Conservation (phyloP, 2,113 vertebrate genomes). For the Dascyllus trimaculatus region DNA sequence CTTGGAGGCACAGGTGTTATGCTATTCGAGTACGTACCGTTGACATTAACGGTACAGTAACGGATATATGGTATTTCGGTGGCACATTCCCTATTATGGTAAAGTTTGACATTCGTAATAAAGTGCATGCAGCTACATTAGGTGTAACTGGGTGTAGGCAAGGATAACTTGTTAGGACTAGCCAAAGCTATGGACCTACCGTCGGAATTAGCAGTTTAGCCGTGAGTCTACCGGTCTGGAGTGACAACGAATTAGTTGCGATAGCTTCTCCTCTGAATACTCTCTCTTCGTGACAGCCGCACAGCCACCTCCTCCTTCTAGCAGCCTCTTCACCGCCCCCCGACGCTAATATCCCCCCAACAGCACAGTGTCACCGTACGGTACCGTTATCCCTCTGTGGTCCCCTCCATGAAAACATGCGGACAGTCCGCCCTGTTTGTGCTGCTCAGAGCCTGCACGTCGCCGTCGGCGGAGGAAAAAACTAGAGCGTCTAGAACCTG, state of each 20-base stretch:
- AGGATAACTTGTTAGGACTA: conserved; percentile 9
- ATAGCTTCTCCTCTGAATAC: conserved; percentile 2
- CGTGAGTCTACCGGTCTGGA: conserved; percentile 20
- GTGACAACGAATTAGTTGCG: conserved; percentile 41
- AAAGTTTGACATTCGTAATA: conserved; percentile 4
- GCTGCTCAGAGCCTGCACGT: conserved; percentile 59
- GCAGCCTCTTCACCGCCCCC: neutral
- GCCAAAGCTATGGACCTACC: conserved; percentile 35
- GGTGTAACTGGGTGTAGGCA: neutral
- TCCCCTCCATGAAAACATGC: neutral
- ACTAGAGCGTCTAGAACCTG: conserved; percentile 76
- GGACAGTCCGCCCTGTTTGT: neutral
- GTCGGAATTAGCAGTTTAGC: conserved; percentile 39
- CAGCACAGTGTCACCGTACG: neutral
- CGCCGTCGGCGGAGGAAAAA: conserved; percentile 73
- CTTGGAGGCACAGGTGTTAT: conserved; percentile 29
- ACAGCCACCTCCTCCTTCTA: conserved; percentile 21
- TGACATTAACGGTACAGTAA: neutral
- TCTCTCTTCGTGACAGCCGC: conserved; percentile 31
- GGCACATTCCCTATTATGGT: conserved; percentile 50
- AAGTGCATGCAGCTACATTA: neutral
- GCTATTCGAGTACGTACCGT: neutral
- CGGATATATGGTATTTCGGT: neutral
- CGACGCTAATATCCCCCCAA: neutral
- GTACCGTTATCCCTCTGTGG: neutral